Base-by-base conservation (phyloP, 1,140 invertebrate genomes). In the Musca vetustissima region DNA sequence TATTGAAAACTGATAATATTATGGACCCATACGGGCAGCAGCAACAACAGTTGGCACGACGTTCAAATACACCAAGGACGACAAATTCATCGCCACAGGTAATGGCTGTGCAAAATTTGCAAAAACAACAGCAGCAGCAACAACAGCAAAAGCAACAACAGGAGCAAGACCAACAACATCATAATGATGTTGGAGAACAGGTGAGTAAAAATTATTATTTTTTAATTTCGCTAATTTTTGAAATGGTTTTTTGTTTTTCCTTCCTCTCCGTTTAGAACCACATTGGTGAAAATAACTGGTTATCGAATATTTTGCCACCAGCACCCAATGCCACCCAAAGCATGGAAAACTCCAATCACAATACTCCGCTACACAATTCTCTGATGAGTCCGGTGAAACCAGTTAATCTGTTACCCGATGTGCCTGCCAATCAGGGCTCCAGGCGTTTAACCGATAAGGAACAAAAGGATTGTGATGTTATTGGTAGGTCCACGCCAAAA, bases 391-490 rank as follows among this genome's bases (percentile, higher is more conserved):
- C 88, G 13, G 83, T 88, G 71, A 95, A 95, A 82, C 90, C 93
- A 0, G 92, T 97, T 7, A 97, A 97, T 85, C 85, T 98, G 64
- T 84, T 98, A 55, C 93, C 94, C 2, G 95, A 96, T 85, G 92
- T 97, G 73, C 91, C 91, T 66, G 87, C 84, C 61, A 87, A 90
- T 71, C 89, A 87, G 25, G 87, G 86, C 72, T 86, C 86, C 11
- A 86, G 95, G 72, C 95, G 95, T 80, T 86, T 99, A 3, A 96
- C 94, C 15, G 89, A 95, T 21, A 88, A 95, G 72, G 98, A 99
- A 84, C 91, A 97, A 81, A 90, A 94, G 68, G 97, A 99, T 84
- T 99, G 97, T 85, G 93, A 96, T 83, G 93, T 99, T 67, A 99
- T 99, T 76, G 95, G 95, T 97, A 84, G 84, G n/a, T n/a, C n/a